Percentiles rank a stretch among this genome's conserved stretches.
Evolutionary conservation across 2,797 vertebrate species (phyloP).

Genomic region (Coendou prehensilis): DNA sequence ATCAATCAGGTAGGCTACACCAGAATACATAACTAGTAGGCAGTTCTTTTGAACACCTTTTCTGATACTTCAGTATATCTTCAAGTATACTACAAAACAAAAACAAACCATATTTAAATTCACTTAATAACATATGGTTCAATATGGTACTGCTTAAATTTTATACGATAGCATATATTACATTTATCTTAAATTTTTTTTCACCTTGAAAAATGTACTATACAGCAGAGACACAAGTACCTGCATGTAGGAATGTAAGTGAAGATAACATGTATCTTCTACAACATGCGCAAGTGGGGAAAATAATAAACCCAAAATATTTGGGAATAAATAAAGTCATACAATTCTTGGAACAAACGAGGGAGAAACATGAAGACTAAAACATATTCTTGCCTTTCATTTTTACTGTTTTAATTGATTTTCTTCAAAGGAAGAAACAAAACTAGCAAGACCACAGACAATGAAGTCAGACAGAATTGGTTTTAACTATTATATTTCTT

Average conservation of each 20-base stretch:
- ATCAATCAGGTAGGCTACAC: slow-evolving; percentile 49
- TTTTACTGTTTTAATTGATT: neutral
- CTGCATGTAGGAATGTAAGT: neutral
- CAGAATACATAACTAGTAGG: slow-evolving; percentile 27
- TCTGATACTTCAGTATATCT: slow-evolving; percentile 17
- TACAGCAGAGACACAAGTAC: neutral
- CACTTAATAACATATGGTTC: neutral
- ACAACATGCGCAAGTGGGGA: neutral
- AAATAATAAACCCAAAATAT: neutral
- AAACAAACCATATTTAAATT: slow-evolving; percentile 68
- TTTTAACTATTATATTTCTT: neutral
- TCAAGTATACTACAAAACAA: slow-evolving; percentile 57
- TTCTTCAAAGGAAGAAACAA: neutral
- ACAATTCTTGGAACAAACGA: slow-evolving; percentile 1
- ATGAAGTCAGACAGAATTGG: neutral
- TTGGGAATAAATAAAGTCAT: neutral
- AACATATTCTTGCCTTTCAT: neutral
- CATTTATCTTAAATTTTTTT: slow-evolving; percentile 49
- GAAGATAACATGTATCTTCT: neutral
- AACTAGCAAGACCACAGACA: neutral
- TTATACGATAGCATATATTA: slow-evolving; percentile 23
- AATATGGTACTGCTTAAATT: slow-evolving; percentile 31
- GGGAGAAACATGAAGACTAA: neutral
- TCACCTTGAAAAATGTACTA: slow-evolving; percentile 31
- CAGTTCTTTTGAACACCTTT: slow-evolving; percentile 57